Evolutionary conservation across 2,797 vertebrate species (phyloP).

Genomic region (Myioborus melanocephalus): DNA sequence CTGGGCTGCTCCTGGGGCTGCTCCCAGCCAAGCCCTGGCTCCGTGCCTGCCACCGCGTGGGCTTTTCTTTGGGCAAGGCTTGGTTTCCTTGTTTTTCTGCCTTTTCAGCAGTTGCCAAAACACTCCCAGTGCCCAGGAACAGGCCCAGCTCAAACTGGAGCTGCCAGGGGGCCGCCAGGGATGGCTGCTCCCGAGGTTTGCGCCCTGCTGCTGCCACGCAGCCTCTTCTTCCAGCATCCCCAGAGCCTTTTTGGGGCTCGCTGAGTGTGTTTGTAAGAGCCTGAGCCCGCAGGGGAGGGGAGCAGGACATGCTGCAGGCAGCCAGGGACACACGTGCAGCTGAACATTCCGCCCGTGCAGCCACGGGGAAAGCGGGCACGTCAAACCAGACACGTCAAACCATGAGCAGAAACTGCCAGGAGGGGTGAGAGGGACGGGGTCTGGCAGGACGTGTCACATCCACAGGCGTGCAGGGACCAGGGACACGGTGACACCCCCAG

Average conservation of each 20-base stretch:
- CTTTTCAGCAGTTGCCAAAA: not conserved
- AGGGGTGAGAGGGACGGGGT: not conserved
- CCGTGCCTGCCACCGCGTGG: not conserved
- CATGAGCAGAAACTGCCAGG: not conserved
- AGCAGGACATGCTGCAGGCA: accelerated
- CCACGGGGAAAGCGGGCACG: accelerated
- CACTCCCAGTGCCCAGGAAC: not conserved
- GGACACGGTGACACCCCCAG: not conserved
- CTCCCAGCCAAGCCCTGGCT: not conserved
- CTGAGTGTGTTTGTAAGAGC: not conserved
- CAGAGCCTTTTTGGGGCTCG: accelerated
- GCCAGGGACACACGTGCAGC: not conserved
- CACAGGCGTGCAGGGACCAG: accelerated
- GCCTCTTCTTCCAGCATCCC: not conserved
- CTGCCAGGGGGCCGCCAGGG: not conserved
- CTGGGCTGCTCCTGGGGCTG: not conserved
- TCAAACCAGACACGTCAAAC: not conserved
- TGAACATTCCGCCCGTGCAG: not conserved
- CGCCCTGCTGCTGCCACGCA: not conserved
- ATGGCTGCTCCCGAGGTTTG: not conserved
- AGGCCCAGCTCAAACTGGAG: not conserved
- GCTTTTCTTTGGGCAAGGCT: not conserved
- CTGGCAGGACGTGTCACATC: accelerated
- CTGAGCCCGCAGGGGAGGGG: accelerated
- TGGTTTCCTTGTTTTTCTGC: not conserved